Conservation (phyloP, 1,140 invertebrate species). For the Eupristina koningsbergeri region DNA sequence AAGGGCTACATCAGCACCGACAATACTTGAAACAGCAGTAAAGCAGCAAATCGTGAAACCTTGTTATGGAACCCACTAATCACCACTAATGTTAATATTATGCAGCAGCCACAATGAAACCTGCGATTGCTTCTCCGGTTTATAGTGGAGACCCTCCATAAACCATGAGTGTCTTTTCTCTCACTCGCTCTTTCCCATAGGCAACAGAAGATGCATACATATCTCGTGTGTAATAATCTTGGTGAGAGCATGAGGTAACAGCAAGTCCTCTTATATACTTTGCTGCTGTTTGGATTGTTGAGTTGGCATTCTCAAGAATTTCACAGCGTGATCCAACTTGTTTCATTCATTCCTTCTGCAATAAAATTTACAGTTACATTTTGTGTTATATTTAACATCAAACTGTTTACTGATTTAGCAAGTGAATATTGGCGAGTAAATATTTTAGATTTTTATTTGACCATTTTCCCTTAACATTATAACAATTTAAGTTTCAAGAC, state of each 20-base stretch:
- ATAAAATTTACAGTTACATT: too few relatives aligned
- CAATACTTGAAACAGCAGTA: background rate
- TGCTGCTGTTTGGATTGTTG: background rate
- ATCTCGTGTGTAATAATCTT: slow-evolving; percentile 64
- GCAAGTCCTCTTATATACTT: background rate
- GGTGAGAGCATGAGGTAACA: slow-evolving; percentile 48
- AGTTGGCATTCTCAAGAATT: too few relatives aligned
- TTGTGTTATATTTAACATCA: too few relatives aligned
- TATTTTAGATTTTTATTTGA: too few relatives aligned
- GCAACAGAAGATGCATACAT: slow-evolving; percentile 63
- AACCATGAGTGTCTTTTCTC: slow-evolving; percentile 59
- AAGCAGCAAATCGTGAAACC: slow-evolving; percentile 51
- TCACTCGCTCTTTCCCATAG: background rate
- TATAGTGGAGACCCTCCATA: slow-evolving; percentile 61
- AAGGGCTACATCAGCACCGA: slow-evolving; percentile 10
- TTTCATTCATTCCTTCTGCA: too few relatives aligned
- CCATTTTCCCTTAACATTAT: too few relatives aligned
- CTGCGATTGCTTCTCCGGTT: slow-evolving; percentile 34
- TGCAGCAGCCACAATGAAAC: slow-evolving; percentile 69
- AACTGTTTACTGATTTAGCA: too few relatives aligned
- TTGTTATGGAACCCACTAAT: slow-evolving; percentile 65
- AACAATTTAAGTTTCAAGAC: too few relatives aligned
- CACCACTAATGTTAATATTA: slow-evolving; percentile 72
- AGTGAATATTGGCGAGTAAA: too few relatives aligned
- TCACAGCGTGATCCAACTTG: too few relatives aligned